Conservation (phyloP, 2,888 invertebrate species). For the Xestia sexstrigata region DNA sequence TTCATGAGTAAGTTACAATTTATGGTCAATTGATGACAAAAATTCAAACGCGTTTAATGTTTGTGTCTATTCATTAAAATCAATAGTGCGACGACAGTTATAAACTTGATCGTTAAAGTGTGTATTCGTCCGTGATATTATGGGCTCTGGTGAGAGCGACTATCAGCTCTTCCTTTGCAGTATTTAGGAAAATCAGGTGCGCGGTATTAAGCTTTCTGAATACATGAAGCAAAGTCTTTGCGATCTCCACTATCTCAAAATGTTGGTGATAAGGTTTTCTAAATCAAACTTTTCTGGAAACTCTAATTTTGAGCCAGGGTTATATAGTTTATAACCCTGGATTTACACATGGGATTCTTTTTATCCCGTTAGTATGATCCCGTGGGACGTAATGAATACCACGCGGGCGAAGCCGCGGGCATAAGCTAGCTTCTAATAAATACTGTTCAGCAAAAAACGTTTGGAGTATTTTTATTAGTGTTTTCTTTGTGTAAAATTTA, state of each 20-base stretch:
- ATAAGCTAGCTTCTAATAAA: not conserved
- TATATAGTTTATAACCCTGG: too few relatives aligned
- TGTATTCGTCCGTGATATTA: slow-evolving; percentile 8
- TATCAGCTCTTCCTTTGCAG: not conserved
- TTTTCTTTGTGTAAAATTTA: not conserved
- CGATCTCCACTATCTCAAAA: not conserved
- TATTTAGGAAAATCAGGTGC: slow-evolving; percentile 26
- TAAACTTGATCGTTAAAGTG: slow-evolving; percentile 5
- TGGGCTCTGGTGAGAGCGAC: not conserved
- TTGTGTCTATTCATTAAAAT: slow-evolving; percentile 37
- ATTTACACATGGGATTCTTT: too few relatives aligned
- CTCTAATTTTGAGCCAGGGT: not conserved
- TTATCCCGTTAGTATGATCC: too few relatives aligned
- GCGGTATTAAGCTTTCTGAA: slow-evolving; percentile 9
- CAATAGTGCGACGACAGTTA: slow-evolving; percentile 9
- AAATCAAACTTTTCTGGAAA: not conserved
- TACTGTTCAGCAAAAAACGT: too few relatives aligned
- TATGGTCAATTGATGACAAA: slow-evolving; percentile 51
- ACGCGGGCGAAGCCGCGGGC: too few relatives aligned
- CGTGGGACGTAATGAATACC: too few relatives aligned
- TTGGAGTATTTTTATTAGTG: not conserved
- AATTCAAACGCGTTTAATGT: slow-evolving; percentile 32
- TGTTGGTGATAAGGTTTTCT: not conserved
- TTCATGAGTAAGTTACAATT: slow-evolving; percentile 63
- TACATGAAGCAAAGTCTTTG: not conserved